These are phyloP conservation scores for Gymnopithys bicolor DNA, from an alignment of 2,797 vertebrate species.

Conservation along the genomic window DNA sequence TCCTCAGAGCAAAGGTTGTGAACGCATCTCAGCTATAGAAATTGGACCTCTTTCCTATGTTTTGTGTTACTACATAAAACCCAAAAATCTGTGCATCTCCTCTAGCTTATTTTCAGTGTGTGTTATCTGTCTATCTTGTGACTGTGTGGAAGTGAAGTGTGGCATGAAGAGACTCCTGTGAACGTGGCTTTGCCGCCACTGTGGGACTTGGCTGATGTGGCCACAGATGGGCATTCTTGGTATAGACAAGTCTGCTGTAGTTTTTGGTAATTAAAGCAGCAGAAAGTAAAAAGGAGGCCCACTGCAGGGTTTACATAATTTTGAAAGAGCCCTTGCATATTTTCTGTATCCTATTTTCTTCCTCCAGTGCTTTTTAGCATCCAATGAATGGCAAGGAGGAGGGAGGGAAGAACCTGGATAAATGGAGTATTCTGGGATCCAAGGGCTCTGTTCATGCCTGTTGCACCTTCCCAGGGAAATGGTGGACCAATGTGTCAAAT, in stretches of 20 bases:
- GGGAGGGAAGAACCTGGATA: neutral
- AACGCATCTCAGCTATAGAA: neutral
- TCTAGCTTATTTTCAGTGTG: neutral
- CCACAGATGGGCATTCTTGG: neutral
- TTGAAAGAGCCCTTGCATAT: constrained; percentile 3
- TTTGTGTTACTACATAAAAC: neutral
- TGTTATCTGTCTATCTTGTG: neutral
- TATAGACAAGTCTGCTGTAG: neutral
- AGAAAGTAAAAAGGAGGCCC: constrained; percentile 32
- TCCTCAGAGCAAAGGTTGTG: neutral
- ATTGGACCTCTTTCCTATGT: rapidly evolving
- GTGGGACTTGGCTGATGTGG: neutral
- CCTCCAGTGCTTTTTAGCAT: neutral
- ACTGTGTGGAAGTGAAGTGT: neutral
- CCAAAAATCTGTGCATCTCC: rapidly evolving
- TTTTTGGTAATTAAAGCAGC: constrained; percentile 23
- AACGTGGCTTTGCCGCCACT: neutral
- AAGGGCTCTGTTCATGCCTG: neutral
- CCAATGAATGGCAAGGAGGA: neutral
- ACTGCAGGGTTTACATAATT: neutral
- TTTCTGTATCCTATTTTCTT: constrained; percentile 32
- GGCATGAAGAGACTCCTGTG: neutral
- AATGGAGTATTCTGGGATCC: neutral
- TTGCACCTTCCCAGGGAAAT: constrained; percentile 26
- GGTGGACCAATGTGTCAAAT: constrained; percentile 10